Percentiles rank a stretch among this genome's conserved stretches.
Evolutionary conservation across 2,797 vertebrate species (phyloP).

Genomic region (Microchirus variegatus): DNA sequence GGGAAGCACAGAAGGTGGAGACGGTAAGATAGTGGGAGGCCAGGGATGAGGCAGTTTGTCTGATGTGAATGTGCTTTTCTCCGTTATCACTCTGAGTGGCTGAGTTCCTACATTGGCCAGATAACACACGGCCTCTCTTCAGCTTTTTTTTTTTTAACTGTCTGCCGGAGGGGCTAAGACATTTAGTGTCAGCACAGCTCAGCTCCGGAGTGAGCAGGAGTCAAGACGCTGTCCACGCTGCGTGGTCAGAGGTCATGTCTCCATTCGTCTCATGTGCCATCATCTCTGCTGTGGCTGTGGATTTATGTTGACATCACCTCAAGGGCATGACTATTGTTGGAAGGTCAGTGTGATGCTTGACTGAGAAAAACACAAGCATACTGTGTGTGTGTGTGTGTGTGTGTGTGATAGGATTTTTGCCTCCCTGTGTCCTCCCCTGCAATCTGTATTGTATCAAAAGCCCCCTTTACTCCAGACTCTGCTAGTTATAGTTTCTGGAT

Average conservation of each 20-base stretch:
- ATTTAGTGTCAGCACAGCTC: constrained; percentile 52
- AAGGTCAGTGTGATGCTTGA: constrained; percentile 16
- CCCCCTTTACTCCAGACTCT: constrained; percentile 25
- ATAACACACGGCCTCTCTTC: constrained; percentile 52
- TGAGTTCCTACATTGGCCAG: constrained; percentile 50
- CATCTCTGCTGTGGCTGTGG: constrained; percentile 16
- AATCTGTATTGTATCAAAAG: constrained; percentile 54
- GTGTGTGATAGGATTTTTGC: constrained; percentile 20
- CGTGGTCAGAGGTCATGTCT: constrained; percentile 35
- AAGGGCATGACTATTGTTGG: constrained; percentile 26
- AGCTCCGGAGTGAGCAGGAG: constrained; percentile 29
- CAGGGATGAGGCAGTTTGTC: constrained; percentile 54
- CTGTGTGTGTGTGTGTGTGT: constrained; percentile 15
- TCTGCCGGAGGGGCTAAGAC: constrained; percentile 36
- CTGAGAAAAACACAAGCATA: constrained; percentile 2
- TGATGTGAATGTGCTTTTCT: constrained; percentile 67
- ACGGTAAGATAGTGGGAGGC: constrained; percentile 55
- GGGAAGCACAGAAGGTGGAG: constrained; percentile 25
- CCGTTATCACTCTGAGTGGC: constrained; percentile 60
- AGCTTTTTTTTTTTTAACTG: constrained; percentile 17
- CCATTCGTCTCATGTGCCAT: constrained; percentile 15
- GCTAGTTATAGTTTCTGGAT: constrained; percentile 2
- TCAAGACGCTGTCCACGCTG: constrained; percentile 20
- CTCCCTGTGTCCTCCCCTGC: constrained; percentile 19
- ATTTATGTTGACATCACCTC: constrained; percentile 32